Percentiles rank a stretch among this genome's conserved stretches.
These are phyloP conservation scores for Aspiorhynchus laticeps DNA, from an alignment of 2,113 vertebrate species.

Conservation along the genomic window DNA sequence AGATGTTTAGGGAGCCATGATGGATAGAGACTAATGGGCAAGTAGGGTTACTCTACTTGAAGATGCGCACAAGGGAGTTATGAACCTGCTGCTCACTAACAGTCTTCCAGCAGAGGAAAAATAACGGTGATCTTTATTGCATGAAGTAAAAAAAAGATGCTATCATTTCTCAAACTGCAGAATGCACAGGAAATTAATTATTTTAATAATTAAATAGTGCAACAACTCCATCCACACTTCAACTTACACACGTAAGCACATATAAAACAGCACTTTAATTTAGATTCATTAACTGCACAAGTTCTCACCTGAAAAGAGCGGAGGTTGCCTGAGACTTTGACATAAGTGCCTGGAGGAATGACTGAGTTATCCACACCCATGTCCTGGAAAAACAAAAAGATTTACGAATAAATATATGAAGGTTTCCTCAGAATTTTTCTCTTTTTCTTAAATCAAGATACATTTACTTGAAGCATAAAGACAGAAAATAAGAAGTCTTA, in stretches of 20 bases:
- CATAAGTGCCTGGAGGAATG: slow-evolving; percentile 90
- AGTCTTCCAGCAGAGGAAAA: not conserved
- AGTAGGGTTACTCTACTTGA: not conserved
- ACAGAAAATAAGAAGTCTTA: no score
- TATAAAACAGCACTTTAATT: not conserved
- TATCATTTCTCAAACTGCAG: not conserved
- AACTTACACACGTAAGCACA: not conserved
- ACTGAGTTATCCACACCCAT: slow-evolving; percentile 84
- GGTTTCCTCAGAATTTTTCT: not conserved
- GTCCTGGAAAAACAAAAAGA: slow-evolving; percentile 76
- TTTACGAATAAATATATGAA: not conserved
- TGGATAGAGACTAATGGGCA: not conserved
- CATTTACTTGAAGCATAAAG: no score
- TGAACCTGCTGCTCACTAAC: no score
- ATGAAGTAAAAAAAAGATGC: not conserved
- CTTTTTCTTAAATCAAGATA: no score
- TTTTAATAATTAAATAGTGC: not conserved
- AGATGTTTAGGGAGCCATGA: not conserved
- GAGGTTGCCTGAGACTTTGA: slow-evolving; percentile 95
- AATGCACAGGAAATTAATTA: not conserved
- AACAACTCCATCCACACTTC: not conserved
- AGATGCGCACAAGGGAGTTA: no score
- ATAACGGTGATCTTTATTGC: not conserved
- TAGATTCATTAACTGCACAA: not conserved
- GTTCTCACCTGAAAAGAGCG: slow-evolving; percentile 91